Percentiles rank a stretch among this genome's conserved stretches.
Evolutionary conservation across 2,113 vertebrate genomes (phyloP).

Genomic region (Phoxinus phoxinus): DNA sequence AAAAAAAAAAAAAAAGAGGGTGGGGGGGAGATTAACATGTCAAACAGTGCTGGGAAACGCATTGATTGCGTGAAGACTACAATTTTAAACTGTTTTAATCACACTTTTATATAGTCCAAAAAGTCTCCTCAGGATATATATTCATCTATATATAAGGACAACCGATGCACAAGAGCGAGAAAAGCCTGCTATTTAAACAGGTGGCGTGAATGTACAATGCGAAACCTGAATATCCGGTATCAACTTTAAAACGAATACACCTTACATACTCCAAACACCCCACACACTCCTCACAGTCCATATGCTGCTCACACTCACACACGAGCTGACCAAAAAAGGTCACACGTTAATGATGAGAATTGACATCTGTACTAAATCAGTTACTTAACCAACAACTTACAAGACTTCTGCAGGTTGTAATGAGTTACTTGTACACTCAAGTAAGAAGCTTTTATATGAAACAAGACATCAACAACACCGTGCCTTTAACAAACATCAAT

Average conservation of each 20-base stretch:
- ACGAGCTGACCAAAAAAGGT: background rate
- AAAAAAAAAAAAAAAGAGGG: too few relatives aligned
- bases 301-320: slow-evolving; percentile 26
- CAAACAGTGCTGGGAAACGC: background rate
- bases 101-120: background rate
- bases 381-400: background rate
- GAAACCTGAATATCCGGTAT: background rate
- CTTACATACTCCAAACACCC: background rate
- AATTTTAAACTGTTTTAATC: background rate
- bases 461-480: background rate
- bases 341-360: slow-evolving; percentile 4
- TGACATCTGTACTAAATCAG: slow-evolving; percentile 13
- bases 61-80: background rate
- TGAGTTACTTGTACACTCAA: background rate
- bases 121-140: background rate
- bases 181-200: background rate
- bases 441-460: slow-evolving; percentile 12
- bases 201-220: background rate
- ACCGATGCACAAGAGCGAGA: background rate
- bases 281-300: background rate
- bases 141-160: background rate
- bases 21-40: too few relatives aligned
- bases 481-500: background rate
- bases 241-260: background rate
- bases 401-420: background rate